A percentile compares a stretch with the other conserved stretches of the same genome.
phyloP scores from a whole-genome alignment of 1,140 invertebrate species.

The Drosophila melanogaster region Release_6_plus_ISO1_MT NT_033777.3:10833501-10834000 shows the following conservation, averaged over 20 bases:
- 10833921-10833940: background rate
- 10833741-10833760: no score
- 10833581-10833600: no score
- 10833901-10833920: background rate
- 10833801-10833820: no score
- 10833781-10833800: background rate
- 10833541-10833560: background rate
- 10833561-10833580: background rate
- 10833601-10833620: no score
- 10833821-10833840: no score
- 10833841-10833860: background rate
- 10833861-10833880: background rate
- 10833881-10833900: slow-evolving; percentile 21
- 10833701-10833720: no score
- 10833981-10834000: slow-evolving; percentile 46
- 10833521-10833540: background rate
- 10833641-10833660: no score
- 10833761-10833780: background rate
- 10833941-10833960: slow-evolving; percentile 22
- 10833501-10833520: background rate
- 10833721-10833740: no score
- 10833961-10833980: slow-evolving; percentile 39
- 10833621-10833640: no score
- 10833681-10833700: no score
- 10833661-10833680: no score